Evolutionary conservation across 2,797 vertebrate species (phyloP).

Genomic region (Danio jaintianensis): DNA sequence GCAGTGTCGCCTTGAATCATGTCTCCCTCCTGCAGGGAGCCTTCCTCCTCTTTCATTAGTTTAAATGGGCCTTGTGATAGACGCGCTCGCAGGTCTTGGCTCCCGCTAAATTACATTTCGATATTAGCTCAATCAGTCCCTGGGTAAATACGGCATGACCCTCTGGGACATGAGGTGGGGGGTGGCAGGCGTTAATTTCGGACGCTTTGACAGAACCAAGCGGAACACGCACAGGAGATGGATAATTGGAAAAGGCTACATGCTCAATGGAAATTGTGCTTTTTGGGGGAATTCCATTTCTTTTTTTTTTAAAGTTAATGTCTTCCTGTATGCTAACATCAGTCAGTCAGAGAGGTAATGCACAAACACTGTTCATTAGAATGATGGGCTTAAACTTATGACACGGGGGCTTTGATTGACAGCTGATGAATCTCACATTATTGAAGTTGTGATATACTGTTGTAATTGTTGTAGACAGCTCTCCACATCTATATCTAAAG

Average conservation of each 20-base stretch:
- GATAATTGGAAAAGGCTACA: constrained; percentile 43
- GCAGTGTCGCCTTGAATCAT: constrained; percentile 47
- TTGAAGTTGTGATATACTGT: background rate
- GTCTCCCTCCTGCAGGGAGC: constrained; percentile 28
- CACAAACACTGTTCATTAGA: constrained; percentile 13
- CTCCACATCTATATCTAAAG: background rate
- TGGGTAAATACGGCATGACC: constrained; percentile 49
- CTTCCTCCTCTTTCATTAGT: constrained; percentile 52
- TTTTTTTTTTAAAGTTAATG: constrained; percentile 39
- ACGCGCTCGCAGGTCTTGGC: constrained; percentile 36
- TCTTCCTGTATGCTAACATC: constrained; percentile 27
- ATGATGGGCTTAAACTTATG: constrained; percentile 3
- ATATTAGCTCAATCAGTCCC: constrained; percentile 56
- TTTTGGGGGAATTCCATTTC: constrained; percentile 13
- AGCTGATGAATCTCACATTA: background rate
- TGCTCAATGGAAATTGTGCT: constrained; percentile 25
- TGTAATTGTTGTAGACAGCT: constrained; percentile 25
- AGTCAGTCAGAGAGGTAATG: constrained; percentile 22
- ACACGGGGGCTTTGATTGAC: constrained; percentile 21
- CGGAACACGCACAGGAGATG: constrained; percentile 31
- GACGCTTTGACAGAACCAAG: constrained; percentile 22
- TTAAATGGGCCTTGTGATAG: constrained; percentile 48
- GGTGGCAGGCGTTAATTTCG: background rate
- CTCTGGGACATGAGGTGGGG: constrained; percentile 23
- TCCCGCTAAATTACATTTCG: constrained; percentile 55